Conservation (phyloP, 2,797 vertebrate species). For the Calcarius lapponicus region DNA sequence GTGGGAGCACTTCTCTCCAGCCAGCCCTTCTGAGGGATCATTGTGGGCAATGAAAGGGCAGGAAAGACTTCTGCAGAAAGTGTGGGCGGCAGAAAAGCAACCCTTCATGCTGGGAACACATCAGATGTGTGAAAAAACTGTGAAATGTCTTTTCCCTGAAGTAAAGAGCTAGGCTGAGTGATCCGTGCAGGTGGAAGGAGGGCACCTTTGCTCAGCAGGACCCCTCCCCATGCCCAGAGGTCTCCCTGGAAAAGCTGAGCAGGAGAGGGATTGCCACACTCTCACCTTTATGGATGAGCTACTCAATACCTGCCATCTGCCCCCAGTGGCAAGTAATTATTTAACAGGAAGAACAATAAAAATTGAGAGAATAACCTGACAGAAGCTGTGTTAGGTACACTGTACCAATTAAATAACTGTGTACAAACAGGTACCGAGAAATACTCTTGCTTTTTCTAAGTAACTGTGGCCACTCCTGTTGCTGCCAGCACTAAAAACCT, state of each 20-base stretch:
- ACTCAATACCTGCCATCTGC: neutral
- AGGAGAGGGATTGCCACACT: neutral
- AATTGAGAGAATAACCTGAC: neutral
- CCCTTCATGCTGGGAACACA: neutral
- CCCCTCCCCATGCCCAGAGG: neutral
- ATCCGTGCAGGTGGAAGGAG: neutral
- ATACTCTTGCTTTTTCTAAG: neutral
- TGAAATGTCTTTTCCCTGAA: neutral
- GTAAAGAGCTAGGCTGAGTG: neutral
- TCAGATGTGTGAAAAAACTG: neutral
- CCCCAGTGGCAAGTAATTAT: neutral
- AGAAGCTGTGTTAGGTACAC: neutral
- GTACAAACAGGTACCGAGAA: neutral
- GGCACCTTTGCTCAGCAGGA: neutral
- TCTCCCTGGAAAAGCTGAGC: neutral
- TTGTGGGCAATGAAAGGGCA: slow-evolving; percentile 55
- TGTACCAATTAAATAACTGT: neutral
- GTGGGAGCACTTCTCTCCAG: slow-evolving; percentile 42
- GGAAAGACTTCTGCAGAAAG: slow-evolving; percentile 1
- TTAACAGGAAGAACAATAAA: neutral
- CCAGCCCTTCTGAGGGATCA: slow-evolving; percentile 32
- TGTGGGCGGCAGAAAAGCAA: slow-evolving; percentile 21
- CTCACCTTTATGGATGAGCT: neutral
- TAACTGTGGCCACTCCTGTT: neutral
- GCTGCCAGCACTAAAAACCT: neutral